Evolutionary conservation across 2,888 invertebrate genomes (phyloP).

Genomic region (Aphelenchoides bicaudatus): DNA sequence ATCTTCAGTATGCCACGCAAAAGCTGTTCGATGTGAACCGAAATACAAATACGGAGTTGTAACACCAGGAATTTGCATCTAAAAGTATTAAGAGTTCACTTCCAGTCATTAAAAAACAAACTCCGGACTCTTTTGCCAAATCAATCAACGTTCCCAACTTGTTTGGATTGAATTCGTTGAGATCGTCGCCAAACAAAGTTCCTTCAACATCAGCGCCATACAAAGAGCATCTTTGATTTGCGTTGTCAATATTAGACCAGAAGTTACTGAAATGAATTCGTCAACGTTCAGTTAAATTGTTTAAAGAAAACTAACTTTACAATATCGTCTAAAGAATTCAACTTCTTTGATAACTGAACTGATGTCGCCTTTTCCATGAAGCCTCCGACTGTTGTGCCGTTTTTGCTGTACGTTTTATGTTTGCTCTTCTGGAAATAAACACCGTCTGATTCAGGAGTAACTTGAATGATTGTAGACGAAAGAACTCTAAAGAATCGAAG

Average conservation of each 20-base stretch:
- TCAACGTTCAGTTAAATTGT: no score
- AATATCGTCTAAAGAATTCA: no score
- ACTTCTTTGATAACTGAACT: no score
- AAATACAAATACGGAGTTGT: constrained; percentile 98
- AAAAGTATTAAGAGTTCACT: constrained; percentile 17
- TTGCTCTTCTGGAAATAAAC: constrained; percentile 81
- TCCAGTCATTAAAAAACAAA: constrained; percentile 1
- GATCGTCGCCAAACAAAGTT: constrained; percentile 82
- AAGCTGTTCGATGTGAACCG: constrained; percentile 99
- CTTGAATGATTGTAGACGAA: no score
- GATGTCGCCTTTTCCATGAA: constrained; percentile 91
- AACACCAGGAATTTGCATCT: constrained; percentile 77
- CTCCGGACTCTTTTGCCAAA: constrained; percentile 68
- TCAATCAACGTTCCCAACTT: constrained; percentile 87
- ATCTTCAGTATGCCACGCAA: constrained; percentile 99
- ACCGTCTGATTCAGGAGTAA: no score
- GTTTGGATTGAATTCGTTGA: constrained; percentile 90
- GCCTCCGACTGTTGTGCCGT: constrained; percentile 85
- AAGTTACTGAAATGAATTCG: no score
- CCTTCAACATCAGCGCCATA: constrained; percentile 98
- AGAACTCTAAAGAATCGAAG: no score
- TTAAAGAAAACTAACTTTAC: no score
- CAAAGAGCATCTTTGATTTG: constrained; percentile 88
- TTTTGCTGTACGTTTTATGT: no score
- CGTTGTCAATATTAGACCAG: constrained; percentile 95